Evolutionary conservation across 2,113 vertebrate genomes (phyloP).

Genomic region (Cavia aperea): DNA sequence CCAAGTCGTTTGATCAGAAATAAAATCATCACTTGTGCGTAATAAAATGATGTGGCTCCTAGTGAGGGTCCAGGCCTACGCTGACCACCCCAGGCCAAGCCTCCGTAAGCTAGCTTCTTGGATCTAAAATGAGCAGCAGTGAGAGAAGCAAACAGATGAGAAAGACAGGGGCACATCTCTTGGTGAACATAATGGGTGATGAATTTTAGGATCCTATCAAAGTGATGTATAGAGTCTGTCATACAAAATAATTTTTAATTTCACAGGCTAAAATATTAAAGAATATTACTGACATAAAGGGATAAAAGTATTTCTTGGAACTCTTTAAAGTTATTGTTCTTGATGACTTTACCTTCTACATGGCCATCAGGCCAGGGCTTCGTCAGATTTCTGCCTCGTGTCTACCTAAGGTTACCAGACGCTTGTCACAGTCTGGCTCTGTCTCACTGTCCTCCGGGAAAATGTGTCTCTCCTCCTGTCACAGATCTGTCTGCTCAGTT

Average conservation of each 20-base stretch:
- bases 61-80: neutral
- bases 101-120: neutral
- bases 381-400: neutral
- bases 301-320: neutral
- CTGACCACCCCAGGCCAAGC: neutral
- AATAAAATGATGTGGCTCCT: neutral
- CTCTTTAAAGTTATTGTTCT: neutral
- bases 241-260: conserved; percentile 24
- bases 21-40: neutral
- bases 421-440: neutral
- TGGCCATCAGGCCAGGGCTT: neutral
- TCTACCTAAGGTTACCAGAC: neutral
- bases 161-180: neutral
- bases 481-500: neutral
- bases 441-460: neutral
- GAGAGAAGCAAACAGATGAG: neutral
- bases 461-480: neutral
- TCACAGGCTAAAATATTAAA: neutral
- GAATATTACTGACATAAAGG: neutral
- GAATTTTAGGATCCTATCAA: conserved; percentile 19
- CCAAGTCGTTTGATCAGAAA: neutral
- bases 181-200: neutral
- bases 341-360: neutral
- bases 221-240: neutral
- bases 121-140: neutral